These are phyloP conservation scores for Lacanobia wlatinum DNA, from an alignment of 2,888 invertebrate genomes.

Conservation along the genomic window DNA sequence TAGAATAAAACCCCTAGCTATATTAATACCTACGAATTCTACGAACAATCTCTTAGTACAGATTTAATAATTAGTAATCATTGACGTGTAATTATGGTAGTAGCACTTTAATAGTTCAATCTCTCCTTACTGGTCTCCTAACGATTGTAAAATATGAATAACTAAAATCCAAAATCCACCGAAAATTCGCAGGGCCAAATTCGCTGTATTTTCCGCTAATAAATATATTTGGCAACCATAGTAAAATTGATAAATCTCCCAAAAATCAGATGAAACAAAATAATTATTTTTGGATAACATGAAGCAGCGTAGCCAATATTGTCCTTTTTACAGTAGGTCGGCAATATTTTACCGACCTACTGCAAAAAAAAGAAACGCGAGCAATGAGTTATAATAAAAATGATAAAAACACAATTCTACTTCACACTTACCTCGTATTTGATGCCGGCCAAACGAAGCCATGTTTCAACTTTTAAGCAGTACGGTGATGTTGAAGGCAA, in stretches of 20 bases:
- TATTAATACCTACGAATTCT: not conserved
- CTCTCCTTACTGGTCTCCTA: not conserved
- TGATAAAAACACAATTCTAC: not conserved
- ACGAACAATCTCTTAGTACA: not conserved
- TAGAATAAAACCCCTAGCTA: not conserved
- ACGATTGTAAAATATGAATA: conserved; percentile 6
- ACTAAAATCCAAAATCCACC: not conserved
- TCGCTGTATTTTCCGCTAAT: conserved; percentile 41
- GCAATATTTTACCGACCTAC: not conserved
- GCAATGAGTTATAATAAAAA: conserved; percentile 36
- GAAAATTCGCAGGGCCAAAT: conserved; percentile 61
- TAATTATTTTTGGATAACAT: not conserved
- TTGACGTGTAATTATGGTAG: not conserved
- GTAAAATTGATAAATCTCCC: not conserved
- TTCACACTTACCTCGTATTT: conserved; percentile 96
- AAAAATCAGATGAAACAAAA: not conserved
- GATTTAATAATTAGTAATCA: too few relatives aligned
- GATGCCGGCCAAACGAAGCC: conserved; percentile 97
- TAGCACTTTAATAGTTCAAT: not conserved
- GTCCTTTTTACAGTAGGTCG: too few relatives aligned
- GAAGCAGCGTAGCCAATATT: conserved; percentile 41
- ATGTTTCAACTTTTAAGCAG: conserved; percentile 98
- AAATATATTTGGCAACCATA: conserved; percentile 1
- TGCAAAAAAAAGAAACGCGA: conserved; percentile 55
- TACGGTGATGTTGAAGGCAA: conserved; percentile 97